These are phyloP conservation scores for Neoscelio sp. DNA, from an alignment of 2,888 invertebrate species.

Conservation along the genomic window DNA sequence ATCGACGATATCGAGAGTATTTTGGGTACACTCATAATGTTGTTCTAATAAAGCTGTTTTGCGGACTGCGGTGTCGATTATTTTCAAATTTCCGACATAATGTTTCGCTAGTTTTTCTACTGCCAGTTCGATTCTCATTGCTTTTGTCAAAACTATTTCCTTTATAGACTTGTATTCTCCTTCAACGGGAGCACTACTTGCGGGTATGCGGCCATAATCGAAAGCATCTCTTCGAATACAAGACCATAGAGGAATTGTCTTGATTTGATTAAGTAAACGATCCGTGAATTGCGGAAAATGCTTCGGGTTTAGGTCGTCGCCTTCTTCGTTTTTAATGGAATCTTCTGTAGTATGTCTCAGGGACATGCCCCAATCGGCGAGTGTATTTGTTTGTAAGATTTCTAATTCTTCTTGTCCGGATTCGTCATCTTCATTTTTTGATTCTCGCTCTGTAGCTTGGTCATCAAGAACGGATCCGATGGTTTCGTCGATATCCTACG, in stretches of 20 bases:
- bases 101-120: neutral
- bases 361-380: neutral
- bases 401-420: too few relatives aligned
- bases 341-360: neutral
- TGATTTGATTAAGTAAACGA: neutral
- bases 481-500: too few relatives aligned
- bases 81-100: constrained; percentile 15
- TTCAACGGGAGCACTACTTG: constrained; percentile 52
- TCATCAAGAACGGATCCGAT: too few relatives aligned
- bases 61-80: too few relatives aligned
- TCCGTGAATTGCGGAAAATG: neutral
- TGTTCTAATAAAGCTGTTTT: too few relatives aligned
- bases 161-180: constrained; percentile 43
- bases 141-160: constrained; percentile 6
- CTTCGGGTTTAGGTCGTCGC: constrained; percentile 8
- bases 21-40: too few relatives aligned
- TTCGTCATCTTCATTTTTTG: too few relatives aligned
- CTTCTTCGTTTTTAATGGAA: neutral
- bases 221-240: constrained; percentile 29
- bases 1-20: too few relatives aligned
- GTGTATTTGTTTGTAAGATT: too few relatives aligned
- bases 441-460: too few relatives aligned
- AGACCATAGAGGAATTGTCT: constrained; percentile 38
- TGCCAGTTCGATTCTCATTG: neutral
- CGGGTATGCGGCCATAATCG: constrained; percentile 38